phyloP scores from a whole-genome alignment of 2,888 invertebrate genomes.

The Aspidiotus destructor region DNA sequence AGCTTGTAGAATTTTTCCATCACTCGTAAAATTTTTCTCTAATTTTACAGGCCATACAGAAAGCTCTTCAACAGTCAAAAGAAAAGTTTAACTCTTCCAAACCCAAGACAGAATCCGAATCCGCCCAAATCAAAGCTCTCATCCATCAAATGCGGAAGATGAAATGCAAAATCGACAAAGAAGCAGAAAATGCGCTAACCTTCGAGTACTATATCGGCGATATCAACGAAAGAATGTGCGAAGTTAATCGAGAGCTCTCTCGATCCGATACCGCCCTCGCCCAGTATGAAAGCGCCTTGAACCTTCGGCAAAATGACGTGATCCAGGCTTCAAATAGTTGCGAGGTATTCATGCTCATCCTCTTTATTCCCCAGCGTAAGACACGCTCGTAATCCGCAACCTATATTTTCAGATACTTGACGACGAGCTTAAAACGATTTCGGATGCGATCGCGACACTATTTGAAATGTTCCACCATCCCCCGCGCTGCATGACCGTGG shows the following conservation, averaged over 20 bases:
- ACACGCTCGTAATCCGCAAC: too few species aligned
- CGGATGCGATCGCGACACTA: constrained; percentile 67
- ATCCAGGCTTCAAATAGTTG: constrained; percentile 66
- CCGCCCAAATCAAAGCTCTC: constrained; percentile 64
- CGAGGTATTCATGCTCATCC: constrained; percentile 42
- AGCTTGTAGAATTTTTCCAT: not conserved
- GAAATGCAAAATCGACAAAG: constrained; percentile 63
- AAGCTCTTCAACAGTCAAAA: constrained; percentile 47
- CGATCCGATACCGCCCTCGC: constrained; percentile 54
- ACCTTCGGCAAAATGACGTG: constrained; percentile 56
- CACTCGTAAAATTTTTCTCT: not conserved
- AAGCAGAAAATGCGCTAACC: constrained; percentile 62
- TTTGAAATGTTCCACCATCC: constrained; percentile 67
- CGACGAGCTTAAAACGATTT: constrained; percentile 59
- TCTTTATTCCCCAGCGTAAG: too few species aligned
- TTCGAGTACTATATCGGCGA: constrained; percentile 65
- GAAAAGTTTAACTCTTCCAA: constrained; percentile 69
- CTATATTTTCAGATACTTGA: constrained; percentile 44
- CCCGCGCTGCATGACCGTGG: constrained; percentile 62
- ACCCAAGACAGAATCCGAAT: constrained; percentile 60
- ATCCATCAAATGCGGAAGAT: constrained; percentile 59
- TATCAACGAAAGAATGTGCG: constrained; percentile 60
- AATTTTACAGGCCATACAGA: constrained; percentile 36
- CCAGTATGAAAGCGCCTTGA: constrained; percentile 58
- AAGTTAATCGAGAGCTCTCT: constrained; percentile 58